Base-by-base conservation (phyloP, 2,797 vertebrate genomes). In the Notamacropus eugenii region DNA sequence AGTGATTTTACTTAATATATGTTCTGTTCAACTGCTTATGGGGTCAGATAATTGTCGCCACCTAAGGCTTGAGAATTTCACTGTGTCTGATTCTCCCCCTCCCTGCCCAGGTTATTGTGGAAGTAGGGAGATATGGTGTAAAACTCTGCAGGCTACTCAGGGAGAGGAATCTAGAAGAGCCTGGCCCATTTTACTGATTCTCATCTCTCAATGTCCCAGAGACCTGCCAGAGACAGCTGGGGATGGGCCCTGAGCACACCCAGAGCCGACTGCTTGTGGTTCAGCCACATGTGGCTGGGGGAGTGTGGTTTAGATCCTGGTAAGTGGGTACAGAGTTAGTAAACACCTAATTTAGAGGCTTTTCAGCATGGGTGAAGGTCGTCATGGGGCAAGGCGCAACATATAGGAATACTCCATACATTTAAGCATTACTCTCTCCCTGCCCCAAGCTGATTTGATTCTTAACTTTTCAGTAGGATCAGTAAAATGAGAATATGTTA, bases 181-280 rank as follows among this genome's bases (percentile, higher is more conserved):
- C 28, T 52, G 52, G 22, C 52, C 24, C 28, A 1, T 90, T 28
- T 16, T 54, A 52, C 28, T 91, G 13, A 19, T 2, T 29, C 54
- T 34, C 29, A 90, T 46, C 74, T 46, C 74, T 34, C 31, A 29
- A 10, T 34, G 8, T n/a, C 90, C n/a, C 29, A 31, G 54, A 91
- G 28, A 31, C 8, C 29, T 16, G 9, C 8, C 52, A 54, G 52
- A 0, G 31, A 52, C 4, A 91, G 52, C 19, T 55, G 16, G 90
- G 52, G 11, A 54, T 29, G 90, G 52, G 40, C 92, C 56, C 56
- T 94, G 91, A 97, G 92, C 5, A 54, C 62, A 93, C 96, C 90
- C 5, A 14, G 10, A 24, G 0, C 92, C 92, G 91, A 96, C 9
- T 96, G 94, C 97, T 46, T 97, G 97, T 98, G 97, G 97, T 87